phyloP scores from a whole-genome alignment of 2,888 invertebrate genomes.

The Epirrhoe alternata region DNA sequence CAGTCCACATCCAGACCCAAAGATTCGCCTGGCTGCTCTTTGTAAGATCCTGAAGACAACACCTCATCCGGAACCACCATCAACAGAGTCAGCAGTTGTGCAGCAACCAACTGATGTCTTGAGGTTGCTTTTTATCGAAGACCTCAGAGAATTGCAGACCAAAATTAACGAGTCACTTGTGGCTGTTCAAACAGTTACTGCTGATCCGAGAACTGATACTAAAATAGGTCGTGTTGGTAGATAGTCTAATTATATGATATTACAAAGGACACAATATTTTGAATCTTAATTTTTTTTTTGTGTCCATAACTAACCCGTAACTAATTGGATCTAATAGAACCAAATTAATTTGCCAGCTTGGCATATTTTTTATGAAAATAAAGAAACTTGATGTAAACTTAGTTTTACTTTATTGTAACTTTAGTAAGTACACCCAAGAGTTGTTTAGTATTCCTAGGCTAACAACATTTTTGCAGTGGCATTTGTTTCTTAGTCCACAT shows the following conservation, averaged over 20 bases:
- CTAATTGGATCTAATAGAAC: background rate
- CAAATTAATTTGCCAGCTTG: background rate
- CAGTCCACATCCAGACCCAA: constrained; percentile 76
- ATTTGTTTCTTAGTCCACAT: too few species aligned
- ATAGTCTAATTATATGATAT: constrained; percentile 47
- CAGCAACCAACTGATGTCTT: constrained; percentile 87
- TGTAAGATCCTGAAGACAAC: constrained; percentile 92
- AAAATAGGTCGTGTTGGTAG: constrained; percentile 96
- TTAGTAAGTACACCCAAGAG: constrained; percentile 1
- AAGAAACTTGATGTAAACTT: background rate
- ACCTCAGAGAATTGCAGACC: constrained; percentile 94
- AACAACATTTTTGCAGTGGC: background rate
- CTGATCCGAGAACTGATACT: constrained; percentile 98
- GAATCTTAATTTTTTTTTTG: background rate
- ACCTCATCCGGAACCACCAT: constrained; percentile 88
- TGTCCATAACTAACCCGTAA: background rate
- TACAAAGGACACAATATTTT: background rate
- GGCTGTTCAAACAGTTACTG: constrained; percentile 95
- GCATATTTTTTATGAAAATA: background rate
- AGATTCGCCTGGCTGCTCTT: constrained; percentile 83
- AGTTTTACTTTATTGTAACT: background rate
- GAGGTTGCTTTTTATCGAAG: constrained; percentile 92
- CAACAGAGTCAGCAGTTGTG: constrained; percentile 63
- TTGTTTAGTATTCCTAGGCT: background rate
- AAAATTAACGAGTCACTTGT: constrained; percentile 97